Conservation (phyloP, 2,888 invertebrate genomes). For the Cosmopolites sordidus region DNA sequence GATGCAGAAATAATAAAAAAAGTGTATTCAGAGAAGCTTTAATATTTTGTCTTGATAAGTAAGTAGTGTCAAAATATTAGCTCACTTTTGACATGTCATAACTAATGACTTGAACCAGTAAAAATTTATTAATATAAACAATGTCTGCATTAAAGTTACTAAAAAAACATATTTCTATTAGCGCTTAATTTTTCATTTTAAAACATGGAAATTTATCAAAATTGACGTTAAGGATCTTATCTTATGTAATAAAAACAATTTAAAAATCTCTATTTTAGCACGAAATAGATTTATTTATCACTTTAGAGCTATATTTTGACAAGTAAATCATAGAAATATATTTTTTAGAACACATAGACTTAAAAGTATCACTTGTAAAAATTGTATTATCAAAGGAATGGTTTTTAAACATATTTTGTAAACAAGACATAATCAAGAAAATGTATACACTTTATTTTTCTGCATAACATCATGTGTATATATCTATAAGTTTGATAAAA, state of each 20-base stretch:
- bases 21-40: constrained; percentile 14
- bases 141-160: too few species aligned
- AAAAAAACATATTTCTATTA: too few species aligned
- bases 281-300: background rate
- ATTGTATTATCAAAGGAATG: background rate
- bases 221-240: too few species aligned
- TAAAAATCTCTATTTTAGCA: too few species aligned
- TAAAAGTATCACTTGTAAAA: constrained; percentile 1
- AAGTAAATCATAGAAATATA: background rate
- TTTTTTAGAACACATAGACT: background rate
- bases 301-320: constrained; percentile 1
- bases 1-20: constrained; percentile 13
- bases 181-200: too few species aligned
- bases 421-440: background rate
- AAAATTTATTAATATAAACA: too few species aligned
- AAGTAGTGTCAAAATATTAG: constrained; percentile 3
- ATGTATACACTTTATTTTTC: constrained; percentile 8
- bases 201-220: too few species aligned
- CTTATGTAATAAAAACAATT: too few species aligned
- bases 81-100: background rate
- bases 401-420: background rate
- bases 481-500: constrained; percentile 7
- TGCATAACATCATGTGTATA: constrained; percentile 10
- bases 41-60: constrained; percentile 7
- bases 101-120: too few species aligned